Percentiles rank a stretch among this genome's conserved stretches.
Evolutionary conservation across 2,888 invertebrate genomes (phyloP).

Genomic region (Spilarctia lutea): DNA sequence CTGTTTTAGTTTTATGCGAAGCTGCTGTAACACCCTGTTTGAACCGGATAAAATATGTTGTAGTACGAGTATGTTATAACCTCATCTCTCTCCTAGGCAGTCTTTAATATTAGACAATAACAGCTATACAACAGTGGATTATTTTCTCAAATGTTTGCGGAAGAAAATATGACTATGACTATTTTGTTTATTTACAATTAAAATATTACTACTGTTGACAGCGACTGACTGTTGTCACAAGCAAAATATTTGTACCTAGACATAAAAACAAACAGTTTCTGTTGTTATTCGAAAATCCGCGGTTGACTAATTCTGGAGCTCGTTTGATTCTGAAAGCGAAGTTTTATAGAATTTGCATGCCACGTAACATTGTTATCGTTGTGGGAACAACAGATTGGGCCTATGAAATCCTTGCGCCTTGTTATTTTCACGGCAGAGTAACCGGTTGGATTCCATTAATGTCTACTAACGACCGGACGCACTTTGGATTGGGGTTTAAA

Average conservation of each 20-base stretch:
- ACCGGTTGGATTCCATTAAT: conserved; percentile 84
- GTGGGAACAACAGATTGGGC: conserved; percentile 70
- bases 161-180: neutral
- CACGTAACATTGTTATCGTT: conserved; percentile 60
- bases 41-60: neutral
- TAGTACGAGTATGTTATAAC: no score
- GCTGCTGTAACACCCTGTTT: no score
- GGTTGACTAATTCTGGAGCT: conserved; percentile 11
- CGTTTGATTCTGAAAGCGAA: conserved; percentile 28
- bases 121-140: neutral
- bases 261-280: neutral
- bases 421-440: conserved; percentile 83
- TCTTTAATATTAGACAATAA: no score
- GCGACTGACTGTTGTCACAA: neutral
- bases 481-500: conserved; percentile 85
- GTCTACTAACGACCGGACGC: conserved; percentile 85
- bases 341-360: conserved; percentile 49
- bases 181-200: neutral
- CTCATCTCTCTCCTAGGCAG: neutral
- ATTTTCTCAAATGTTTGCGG: neutral
- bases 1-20: no score
- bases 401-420: conserved; percentile 70
- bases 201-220: neutral
- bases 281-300: conserved; percentile 4
- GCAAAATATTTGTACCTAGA: neutral